A percentile compares a stretch with the other conserved stretches of the same genome.
phyloP scores from a whole-genome alignment of 2,888 invertebrate genomes.

The Halictus ligatus region DNA sequence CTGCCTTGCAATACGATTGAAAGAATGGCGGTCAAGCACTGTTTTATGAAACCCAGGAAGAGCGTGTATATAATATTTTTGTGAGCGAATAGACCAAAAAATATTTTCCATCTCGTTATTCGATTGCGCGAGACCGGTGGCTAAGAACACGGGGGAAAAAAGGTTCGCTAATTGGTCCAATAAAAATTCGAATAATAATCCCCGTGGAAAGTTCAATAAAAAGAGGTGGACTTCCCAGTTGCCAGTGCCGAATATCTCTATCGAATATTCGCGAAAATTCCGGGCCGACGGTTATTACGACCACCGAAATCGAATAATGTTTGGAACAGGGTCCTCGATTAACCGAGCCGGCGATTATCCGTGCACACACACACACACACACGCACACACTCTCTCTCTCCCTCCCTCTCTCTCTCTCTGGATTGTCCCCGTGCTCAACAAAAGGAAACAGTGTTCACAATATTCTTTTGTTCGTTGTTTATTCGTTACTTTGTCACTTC shows the following conservation, averaged over 20 bases:
- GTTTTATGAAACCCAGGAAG: background rate
- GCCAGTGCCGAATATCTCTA: background rate
- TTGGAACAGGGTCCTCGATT: background rate
- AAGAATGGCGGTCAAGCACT: background rate
- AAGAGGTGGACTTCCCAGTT: background rate
- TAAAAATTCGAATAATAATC: background rate
- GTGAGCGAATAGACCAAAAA: background rate
- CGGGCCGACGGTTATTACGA: background rate
- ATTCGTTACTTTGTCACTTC: slow-evolving; percentile 16
- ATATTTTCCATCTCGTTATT: background rate
- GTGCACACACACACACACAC: too few species aligned
- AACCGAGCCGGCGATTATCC: background rate
- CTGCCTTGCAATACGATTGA: background rate
- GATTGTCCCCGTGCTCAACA: background rate
- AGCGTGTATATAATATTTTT: background rate
- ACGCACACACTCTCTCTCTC: too few species aligned
- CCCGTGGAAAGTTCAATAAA: background rate
- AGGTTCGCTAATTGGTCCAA: background rate
- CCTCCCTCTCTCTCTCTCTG: background rate
- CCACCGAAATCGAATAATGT: background rate
- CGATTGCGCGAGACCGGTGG: background rate
- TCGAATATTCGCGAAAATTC: background rate
- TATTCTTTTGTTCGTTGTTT: slow-evolving; percentile 7
- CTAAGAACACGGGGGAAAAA: background rate
- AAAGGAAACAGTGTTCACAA: slow-evolving; percentile 6